Evolutionary conservation across 2,888 invertebrate species (phyloP), one percentile per base, ranked within the genome.

Genomic region (Torymus auratus): DNA sequence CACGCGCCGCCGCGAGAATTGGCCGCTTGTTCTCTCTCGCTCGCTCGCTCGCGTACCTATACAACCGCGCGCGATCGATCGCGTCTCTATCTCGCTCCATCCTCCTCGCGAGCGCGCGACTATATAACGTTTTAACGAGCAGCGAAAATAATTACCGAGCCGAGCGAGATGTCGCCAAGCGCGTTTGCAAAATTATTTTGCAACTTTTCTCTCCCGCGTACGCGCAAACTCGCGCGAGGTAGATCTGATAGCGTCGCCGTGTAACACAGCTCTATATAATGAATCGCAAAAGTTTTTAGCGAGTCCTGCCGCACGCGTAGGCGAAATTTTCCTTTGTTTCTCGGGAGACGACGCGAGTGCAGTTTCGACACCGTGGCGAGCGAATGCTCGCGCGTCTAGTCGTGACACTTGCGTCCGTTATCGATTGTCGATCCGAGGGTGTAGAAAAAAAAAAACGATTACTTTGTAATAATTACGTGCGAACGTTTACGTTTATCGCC

Each of bases 161-260:
- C 70, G 83, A 74, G 28, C 82, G 75, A 61, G 71, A 67, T 56
- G 73, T 61, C 75, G 80, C 64, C 20, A 14, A 14, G 15, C 23
- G 83, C 83, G 83, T 86, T 85, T 71, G 85, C 83, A 83, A 86
- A 87, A 86, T 86, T 84, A 84, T 85, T 86, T 84, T 81, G 83
- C 83, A 86, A 85, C 84, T 78, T 80, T 80, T 83, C 83, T n/a
- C 3, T 28, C 28, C 28, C 28, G 28, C 14, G 13, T 52, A n/a
- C 53, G 28, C 13, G 23, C 65, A 20, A 7, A 4, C 14, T 28
- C 53, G 28, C 13, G 23, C 65, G 50, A 7, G 11, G 17, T 28
- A 28, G 20, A 62, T 10, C 10, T 3, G 55, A 67, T 15, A 53
- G 56, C 56, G 13, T 62, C 55, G 72, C 13, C 28, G 7, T 28